Evolutionary conservation across 2,113 vertebrate genomes (phyloP).

Genomic region (Falcunculus frontatus): DNA sequence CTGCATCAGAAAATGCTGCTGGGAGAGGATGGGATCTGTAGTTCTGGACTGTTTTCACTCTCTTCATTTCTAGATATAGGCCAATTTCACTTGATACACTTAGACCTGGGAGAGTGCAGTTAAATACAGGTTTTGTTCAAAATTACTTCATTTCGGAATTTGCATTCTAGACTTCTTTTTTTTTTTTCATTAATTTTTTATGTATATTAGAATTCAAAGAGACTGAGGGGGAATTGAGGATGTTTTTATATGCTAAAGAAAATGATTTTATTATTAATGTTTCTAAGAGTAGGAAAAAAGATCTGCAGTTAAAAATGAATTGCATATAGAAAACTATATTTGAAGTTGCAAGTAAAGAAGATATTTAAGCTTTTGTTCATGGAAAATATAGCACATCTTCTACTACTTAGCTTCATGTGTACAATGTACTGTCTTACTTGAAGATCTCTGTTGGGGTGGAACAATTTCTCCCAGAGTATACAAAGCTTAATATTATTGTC

Average conservation of each 20-base stretch:
- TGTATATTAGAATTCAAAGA: background rate
- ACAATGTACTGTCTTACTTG: background rate
- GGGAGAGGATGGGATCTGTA: background rate
- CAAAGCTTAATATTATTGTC: slow-evolving; percentile 3
- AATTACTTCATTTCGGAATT: background rate
- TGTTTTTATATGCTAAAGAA: background rate
- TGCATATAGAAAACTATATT: background rate
- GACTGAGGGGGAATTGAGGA: background rate
- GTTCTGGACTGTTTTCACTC: background rate
- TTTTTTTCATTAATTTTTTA: background rate
- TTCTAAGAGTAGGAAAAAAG: background rate
- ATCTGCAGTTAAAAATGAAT: background rate
- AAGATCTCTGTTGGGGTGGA: background rate
- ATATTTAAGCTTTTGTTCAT: background rate
- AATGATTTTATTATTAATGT: background rate
- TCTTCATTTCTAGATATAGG: background rate
- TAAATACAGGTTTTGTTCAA: background rate
- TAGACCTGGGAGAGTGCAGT: background rate
- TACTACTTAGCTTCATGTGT: background rate
- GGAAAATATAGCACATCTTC: background rate
- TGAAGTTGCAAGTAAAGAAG: background rate
- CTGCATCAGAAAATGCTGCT: background rate
- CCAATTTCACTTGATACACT: background rate
- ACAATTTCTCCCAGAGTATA: background rate
- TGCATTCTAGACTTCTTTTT: background rate